These are phyloP conservation scores for Empidonax alnorum DNA, from an alignment of 2,113 vertebrate species.

Conservation along the genomic window DNA sequence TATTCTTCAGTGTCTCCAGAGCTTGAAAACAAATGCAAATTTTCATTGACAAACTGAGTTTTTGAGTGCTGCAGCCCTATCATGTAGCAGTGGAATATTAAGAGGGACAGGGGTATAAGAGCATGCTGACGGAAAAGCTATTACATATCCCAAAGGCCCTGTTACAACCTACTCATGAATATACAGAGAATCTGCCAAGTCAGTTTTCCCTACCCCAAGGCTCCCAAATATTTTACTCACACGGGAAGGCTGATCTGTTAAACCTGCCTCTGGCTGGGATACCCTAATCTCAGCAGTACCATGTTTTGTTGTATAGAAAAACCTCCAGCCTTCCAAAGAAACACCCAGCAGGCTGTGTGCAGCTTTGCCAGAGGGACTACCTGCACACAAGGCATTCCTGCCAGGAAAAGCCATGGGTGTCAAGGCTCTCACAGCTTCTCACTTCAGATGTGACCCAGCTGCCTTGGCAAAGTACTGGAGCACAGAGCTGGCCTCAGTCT, in stretches of 20 bases:
- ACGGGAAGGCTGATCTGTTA: not conserved
- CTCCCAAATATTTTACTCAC: not conserved
- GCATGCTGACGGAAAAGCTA: not conserved
- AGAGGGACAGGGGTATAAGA: not conserved
- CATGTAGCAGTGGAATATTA: not conserved
- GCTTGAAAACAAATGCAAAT: not conserved
- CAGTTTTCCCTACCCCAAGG: not conserved
- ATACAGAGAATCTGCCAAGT: not conserved
- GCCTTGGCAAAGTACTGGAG: constrained; percentile 32
- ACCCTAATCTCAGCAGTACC: not conserved
- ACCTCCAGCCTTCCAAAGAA: not conserved
- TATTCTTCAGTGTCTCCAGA: not conserved
- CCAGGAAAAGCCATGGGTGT: not conserved
- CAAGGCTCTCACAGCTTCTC: not conserved
- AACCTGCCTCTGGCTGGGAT: not conserved
- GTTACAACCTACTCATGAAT: not conserved
- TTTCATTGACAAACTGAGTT: not conserved
- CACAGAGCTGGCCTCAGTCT: not conserved
- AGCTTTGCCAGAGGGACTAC: not conserved
- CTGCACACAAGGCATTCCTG: not conserved
- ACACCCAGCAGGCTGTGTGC: not conserved
- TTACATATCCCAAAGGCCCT: not conserved
- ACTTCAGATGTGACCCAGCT: not conserved
- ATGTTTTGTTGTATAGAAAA: not conserved
- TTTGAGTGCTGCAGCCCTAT: not conserved